Evolutionary conservation across 30 jellyfish, hydroid and myxozoan genomes (phyloP), one percentile per base, ranked within the genome.

Genomic region (Pseudorhiza aurosa): DNA sequence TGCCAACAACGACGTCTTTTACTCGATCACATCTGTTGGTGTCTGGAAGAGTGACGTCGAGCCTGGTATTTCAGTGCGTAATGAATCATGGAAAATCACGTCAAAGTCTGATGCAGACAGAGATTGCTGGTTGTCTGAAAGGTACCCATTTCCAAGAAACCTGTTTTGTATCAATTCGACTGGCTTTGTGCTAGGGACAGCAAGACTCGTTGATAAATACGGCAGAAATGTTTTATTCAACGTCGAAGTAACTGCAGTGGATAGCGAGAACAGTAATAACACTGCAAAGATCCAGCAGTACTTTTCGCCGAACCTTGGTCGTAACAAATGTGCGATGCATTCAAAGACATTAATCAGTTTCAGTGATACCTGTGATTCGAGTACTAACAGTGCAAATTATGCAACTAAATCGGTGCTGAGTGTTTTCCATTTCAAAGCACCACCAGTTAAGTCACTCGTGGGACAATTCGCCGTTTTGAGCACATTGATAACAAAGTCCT

Each of bases 141-240:
- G 28, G 8, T 53, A 50, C 25, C 87, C 87, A 12, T 74, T 51
- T 19, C 87, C 87, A 49, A 53, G 87, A 55, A 74, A 74, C 35
- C 87, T 74, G 25, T 74, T 74, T 56, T 74, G 87, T 30, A 36
- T 74, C 10, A 55, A 43, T 40, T 42, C 62, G 67, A 22, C 67
- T 6, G 35, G 70, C 1, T 56, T 56, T 25, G 70, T 56, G 37
- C 14, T 56, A 25, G 31, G 39, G 9, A 56, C 70, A 19, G 18
- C 70, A 4, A 56, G 31, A 22, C 31, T 56, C 25, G 70, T 32
- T 2, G n/a, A 18, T 25, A 15, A 32, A 56, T 7, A 17, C 19
- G 14, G 31, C 4, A 32, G 39, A 1, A 56, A 17, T 22, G 19
- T 32, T 19, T 5, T 4, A 18, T 56, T 56, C 39, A 25, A 56